Evolutionary conservation across 64 coral and sea anemone species (phyloP), one percentile per base, ranked within the genome.

Genomic region (Dendronephthya gigantea): DNA sequence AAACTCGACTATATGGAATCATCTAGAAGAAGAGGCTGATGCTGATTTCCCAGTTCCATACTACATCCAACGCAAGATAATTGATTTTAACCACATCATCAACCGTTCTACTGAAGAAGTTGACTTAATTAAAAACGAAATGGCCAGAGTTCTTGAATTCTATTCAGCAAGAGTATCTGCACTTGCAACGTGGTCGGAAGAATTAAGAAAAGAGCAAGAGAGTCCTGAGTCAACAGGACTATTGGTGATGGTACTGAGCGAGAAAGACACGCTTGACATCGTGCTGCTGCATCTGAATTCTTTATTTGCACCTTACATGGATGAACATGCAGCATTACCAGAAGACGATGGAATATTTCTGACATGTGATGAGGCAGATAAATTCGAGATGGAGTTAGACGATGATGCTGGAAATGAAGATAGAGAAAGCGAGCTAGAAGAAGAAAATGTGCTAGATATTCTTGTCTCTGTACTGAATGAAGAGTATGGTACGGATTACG

Each of bases 1-100:
- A 23, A 72, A 69, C 37, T 90, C 88, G 45, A 29, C 68, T 9
- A n/a, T 90, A 40, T 90, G 88, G 88, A 79, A 69, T 39, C 40
- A 50, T 39, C 65, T 90, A 15, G 72, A 79, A 19, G 25, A 27
- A 6, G 83, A 40, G 68, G 65, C 1, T 81, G 88, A 84, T 74
- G 41, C 82, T 29, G 41, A 55, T 31, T 79, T 49, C 31, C 83
- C 83, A 25, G 84, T 90, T 40, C 72, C 84, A 22, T 82, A 82
- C 32, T 83, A 50, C 74, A 33, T 86, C 38, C 82, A 22, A 47
- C 72, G 84, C 28, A 70, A 90, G 35, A 23, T 90, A 11, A 59
- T 90, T 81, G 88, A 90, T 31, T 38, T 90, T 35, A 58, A 27
- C 23, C 69, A 85, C 31, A n/a, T 85, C 2, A 36, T 55, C 28